Evolutionary conservation across 2,113 vertebrate genomes (phyloP).

Genomic region (Mugil cephalus): DNA sequence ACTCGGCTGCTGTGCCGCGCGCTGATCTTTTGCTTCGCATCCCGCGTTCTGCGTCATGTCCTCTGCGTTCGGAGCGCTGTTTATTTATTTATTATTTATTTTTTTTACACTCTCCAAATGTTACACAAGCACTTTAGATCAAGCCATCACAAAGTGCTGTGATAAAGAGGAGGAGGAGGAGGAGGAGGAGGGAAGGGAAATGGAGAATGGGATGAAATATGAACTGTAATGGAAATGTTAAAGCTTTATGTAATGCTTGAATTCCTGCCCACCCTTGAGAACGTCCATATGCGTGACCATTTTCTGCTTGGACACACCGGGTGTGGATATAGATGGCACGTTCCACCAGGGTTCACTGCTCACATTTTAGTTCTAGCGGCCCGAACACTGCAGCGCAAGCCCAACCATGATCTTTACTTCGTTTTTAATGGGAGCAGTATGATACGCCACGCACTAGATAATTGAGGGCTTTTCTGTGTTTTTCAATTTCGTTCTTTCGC

Average conservation of each 20-base stretch:
- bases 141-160: conserved; percentile 21
- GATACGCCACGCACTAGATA: not conserved
- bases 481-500: not conserved
- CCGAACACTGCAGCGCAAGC: not conserved
- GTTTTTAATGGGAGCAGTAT: conserved; percentile 4
- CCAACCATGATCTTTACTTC: too few species aligned
- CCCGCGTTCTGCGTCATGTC: not conserved
- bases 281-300: conserved; percentile 11
- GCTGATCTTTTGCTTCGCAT: too few species aligned
- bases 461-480: not conserved
- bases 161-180: conserved; percentile 14
- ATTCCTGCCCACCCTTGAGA: conserved; percentile 28
- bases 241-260: conserved; percentile 50
- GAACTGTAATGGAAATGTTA: conserved; percentile 39
- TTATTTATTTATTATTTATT: too few species aligned
- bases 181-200: not conserved
- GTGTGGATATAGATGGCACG: conserved; percentile 19
- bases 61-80: not conserved
- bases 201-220: conserved; percentile 5
- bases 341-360: conserved; percentile 2
- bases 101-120: not conserved
- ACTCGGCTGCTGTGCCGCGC: too few species aligned
- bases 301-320: conserved; percentile 12
- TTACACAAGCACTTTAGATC: conserved; percentile 40
- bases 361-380: conserved; percentile 1